These are phyloP conservation scores for Lasioglossum villosulum DNA, from an alignment of 2,888 invertebrate species.

Conservation along the genomic window DNA sequence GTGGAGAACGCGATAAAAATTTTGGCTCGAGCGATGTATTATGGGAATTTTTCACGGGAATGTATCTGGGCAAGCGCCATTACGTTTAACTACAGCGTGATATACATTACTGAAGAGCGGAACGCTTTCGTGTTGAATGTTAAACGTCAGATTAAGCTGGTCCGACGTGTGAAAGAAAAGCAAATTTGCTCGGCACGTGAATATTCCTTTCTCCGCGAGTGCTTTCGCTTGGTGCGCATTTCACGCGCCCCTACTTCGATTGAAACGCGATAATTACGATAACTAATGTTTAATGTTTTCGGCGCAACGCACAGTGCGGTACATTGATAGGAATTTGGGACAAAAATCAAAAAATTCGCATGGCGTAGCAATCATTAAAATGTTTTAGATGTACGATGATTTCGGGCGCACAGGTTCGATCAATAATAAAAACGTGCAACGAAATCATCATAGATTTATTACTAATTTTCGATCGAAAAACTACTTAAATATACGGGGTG, in stretches of 20 bases:
- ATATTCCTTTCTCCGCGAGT: constrained; percentile 10
- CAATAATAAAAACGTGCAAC: too few species aligned
- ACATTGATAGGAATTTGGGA: too few species aligned
- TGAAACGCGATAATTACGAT: not conserved
- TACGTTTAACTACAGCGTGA: not conserved
- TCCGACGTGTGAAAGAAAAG: constrained; percentile 30
- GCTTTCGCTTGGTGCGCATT: not conserved
- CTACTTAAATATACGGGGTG: too few species aligned
- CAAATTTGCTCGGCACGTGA: constrained; percentile 27
- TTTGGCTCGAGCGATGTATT: not conserved
- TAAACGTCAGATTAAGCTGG: constrained; percentile 26
- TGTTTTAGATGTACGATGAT: too few species aligned
- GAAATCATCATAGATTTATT: too few species aligned
- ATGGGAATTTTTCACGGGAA: not conserved
- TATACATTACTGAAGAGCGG: constrained; percentile 9
- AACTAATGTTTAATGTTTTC: too few species aligned
- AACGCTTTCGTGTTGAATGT: constrained; percentile 11
- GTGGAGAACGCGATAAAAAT: not conserved
- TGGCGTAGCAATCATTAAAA: too few species aligned
- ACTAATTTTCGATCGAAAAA: too few species aligned
- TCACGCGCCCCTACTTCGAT: constrained; percentile 15
- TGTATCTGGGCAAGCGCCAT: not conserved
- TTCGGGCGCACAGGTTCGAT: too few species aligned
- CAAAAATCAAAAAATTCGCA: too few species aligned
- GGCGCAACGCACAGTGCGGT: too few species aligned